phyloP scores from a whole-genome alignment of 2,888 invertebrate species.

The Cyaniris semiargus region DNA sequence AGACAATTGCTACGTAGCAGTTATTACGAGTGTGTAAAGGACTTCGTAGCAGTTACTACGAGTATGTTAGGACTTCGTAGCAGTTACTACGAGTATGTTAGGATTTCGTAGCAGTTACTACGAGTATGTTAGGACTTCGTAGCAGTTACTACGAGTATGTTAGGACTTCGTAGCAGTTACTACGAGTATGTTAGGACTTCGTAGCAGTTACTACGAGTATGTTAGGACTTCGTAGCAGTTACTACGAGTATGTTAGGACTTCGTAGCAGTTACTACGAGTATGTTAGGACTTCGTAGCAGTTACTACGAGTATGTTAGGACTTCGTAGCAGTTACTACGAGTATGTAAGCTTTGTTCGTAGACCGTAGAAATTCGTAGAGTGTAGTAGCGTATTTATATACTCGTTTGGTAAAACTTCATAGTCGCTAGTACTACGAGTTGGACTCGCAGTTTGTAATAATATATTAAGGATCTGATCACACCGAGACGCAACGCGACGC shows the following conservation, averaged over 20 bases:
- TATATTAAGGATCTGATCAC: no score
- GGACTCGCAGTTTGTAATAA: no score
- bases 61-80: no score
- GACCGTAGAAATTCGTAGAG: not conserved
- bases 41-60: no score
- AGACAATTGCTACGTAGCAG: not conserved
- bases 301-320: not conserved
- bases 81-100: no score
- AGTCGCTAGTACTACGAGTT: not conserved
- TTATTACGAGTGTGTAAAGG: no score
- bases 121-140: not conserved
- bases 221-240: not conserved
- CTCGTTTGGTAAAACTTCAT: not conserved
- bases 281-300: not conserved
- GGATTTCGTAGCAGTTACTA: not conserved
- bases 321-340: no score
- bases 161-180: not conserved
- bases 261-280: no score
- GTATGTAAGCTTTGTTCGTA: not conserved
- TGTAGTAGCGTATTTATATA: no score
- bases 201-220: not conserved
- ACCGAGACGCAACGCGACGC: no score
- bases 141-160: no score
- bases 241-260: not conserved
- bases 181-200: not conserved